These are phyloP conservation scores for Pseudomyrmex cubaensis DNA, from an alignment of 1,140 invertebrate species.

Conservation along the genomic window DNA sequence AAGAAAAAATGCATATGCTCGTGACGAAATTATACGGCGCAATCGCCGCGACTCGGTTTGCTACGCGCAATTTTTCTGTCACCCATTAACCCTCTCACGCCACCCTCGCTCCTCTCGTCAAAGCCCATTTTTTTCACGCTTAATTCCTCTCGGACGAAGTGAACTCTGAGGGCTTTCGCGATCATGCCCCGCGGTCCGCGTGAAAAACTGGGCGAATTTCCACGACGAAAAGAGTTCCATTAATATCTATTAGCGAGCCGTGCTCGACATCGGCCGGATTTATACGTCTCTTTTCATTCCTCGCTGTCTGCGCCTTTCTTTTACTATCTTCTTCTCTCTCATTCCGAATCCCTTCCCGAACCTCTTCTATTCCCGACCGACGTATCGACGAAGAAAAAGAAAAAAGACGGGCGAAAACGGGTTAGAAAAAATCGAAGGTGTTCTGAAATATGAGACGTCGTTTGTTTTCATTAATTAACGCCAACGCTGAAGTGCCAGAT, in stretches of 20 bases:
- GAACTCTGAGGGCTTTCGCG: conserved; percentile 39
- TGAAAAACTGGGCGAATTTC: conserved; percentile 65
- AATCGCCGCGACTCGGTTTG: conserved; percentile 45
- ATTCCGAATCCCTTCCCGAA: conserved; percentile 39
- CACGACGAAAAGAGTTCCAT: conserved; percentile 74
- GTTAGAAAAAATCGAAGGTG: conserved; percentile 36
- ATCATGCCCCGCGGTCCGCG: conserved; percentile 54
- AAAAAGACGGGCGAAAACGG: conserved; percentile 47
- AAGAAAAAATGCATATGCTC: conserved; percentile 36
- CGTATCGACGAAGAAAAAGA: conserved; percentile 50
- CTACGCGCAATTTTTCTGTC: conserved; percentile 30
- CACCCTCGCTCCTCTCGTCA: background rate
- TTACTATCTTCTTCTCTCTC: background rate
- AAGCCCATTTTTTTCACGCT: conserved; percentile 49
- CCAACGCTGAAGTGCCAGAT: conserved; percentile 37
- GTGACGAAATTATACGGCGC: conserved; percentile 36
- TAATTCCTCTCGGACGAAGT: conserved; percentile 56
- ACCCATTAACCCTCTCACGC: conserved; percentile 25
- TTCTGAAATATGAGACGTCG: conserved; percentile 71
- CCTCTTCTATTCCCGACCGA: conserved; percentile 25
- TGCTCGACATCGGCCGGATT: conserved; percentile 75
- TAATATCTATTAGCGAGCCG: conserved; percentile 79
- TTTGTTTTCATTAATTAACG: conserved; percentile 72
- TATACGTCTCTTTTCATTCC: conserved; percentile 41
- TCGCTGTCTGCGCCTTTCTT: background rate